A percentile compares a stretch with the other conserved stretches of the same genome.
phyloP scores from a whole-genome alignment of 2,888 invertebrate species.

The Hanleya hanleyi region DNA sequence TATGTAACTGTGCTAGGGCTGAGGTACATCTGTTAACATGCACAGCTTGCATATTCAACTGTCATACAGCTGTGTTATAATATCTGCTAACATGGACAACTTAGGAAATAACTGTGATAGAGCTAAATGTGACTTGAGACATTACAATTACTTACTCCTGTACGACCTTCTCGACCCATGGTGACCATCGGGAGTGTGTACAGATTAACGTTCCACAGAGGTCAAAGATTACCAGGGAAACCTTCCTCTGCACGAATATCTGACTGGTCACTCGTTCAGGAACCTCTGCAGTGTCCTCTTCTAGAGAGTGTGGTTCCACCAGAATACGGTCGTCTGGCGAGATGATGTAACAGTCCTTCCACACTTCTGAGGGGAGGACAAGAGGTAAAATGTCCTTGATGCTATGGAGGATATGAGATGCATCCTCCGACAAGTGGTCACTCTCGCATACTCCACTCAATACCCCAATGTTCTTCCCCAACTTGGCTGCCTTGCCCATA shows the following conservation, averaged over 20 bases:
- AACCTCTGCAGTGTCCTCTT: constrained; percentile 17
- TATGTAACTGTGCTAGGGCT: too few relatives aligned
- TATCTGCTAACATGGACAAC: too few relatives aligned
- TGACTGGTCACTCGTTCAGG: not conserved
- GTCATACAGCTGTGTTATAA: too few relatives aligned
- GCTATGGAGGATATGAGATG: constrained; percentile 64
- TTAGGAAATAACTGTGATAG: too few relatives aligned
- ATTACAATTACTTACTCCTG: constrained; percentile 69
- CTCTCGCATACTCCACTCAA: constrained; percentile 70
- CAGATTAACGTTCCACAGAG: constrained; percentile 75
- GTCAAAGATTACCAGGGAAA: constrained; percentile 73
- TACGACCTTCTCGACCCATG: constrained; percentile 71
- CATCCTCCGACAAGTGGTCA: constrained; percentile 55
- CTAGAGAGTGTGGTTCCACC: constrained; percentile 44
- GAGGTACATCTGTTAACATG: too few relatives aligned
- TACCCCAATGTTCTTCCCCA: constrained; percentile 74
- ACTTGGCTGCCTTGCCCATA: constrained; percentile 73
- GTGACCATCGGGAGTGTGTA: constrained; percentile 73
- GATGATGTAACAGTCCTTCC: constrained; percentile 59
- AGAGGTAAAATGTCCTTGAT: constrained; percentile 66
- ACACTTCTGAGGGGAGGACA: constrained; percentile 58
- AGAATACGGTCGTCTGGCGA: constrained; percentile 51
- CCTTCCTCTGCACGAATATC: constrained; percentile 23
- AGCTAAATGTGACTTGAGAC: too few relatives aligned
- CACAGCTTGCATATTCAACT: too few relatives aligned